phyloP scores from a whole-genome alignment of 1,140 invertebrate genomes.

The Acromyrmex echinatior region DNA sequence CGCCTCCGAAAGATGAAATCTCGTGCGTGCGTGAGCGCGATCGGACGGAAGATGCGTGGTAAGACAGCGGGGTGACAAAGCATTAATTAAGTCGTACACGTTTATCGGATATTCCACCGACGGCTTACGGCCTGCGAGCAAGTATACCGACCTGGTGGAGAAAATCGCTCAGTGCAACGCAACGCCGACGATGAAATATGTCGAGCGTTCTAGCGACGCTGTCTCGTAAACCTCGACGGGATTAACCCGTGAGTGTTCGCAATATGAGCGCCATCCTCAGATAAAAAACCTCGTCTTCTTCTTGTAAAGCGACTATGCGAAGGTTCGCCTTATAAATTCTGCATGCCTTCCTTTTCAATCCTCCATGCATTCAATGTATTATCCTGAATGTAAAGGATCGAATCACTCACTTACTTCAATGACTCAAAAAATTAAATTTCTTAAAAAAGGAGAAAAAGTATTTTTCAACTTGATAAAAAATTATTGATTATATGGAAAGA shows the following conservation, averaged over 20 bases:
- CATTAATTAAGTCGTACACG: slow-evolving; percentile 78
- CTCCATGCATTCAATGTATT: background rate
- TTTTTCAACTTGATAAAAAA: too few relatives aligned
- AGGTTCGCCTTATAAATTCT: slow-evolving; percentile 30
- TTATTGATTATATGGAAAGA: too few relatives aligned
- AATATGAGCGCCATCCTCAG: slow-evolving; percentile 39
- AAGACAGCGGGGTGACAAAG: slow-evolving; percentile 77
- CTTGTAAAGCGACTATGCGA: slow-evolving; percentile 24
- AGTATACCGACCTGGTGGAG: slow-evolving; percentile 42
- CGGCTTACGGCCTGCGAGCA: slow-evolving; percentile 64
- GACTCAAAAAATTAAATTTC: too few relatives aligned
- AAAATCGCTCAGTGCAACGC: slow-evolving; percentile 74
- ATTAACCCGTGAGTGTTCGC: slow-evolving; percentile 68
- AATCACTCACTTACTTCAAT: too few relatives aligned
- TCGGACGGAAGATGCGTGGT: slow-evolving; percentile 66
- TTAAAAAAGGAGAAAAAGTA: too few relatives aligned
- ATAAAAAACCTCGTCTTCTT: slow-evolving; percentile 54
- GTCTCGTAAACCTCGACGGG: slow-evolving; percentile 70
- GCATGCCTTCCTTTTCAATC: background rate
- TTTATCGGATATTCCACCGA: slow-evolving; percentile 74
- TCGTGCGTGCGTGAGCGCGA: slow-evolving; percentile 60
- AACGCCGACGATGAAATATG: slow-evolving; percentile 73
- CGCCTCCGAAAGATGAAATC: slow-evolving; percentile 62
- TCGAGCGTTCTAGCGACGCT: slow-evolving; percentile 61
- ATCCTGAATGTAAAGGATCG: too few relatives aligned